Evolutionary conservation across 2,888 invertebrate species (phyloP).

Genomic region (Drosophila formosana): DNA sequence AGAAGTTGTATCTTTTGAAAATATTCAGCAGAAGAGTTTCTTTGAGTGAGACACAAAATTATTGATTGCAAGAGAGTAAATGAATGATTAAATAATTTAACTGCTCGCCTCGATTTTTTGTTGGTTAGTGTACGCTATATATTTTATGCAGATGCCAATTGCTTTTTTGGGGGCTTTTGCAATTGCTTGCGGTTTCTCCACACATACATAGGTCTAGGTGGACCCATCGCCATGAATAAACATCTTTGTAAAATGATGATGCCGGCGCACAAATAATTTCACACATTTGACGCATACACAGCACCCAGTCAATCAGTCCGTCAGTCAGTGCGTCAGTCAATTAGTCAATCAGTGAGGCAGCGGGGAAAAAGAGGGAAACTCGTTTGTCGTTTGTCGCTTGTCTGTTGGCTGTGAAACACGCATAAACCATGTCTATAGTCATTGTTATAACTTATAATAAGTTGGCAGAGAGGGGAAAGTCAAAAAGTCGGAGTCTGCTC

Average conservation of each 20-base stretch:
- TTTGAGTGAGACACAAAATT: too few species aligned
- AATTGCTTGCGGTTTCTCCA: conserved; percentile 42
- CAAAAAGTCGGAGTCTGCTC: background rate
- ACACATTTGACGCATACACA: conserved; percentile 74
- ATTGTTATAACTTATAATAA: conserved; percentile 50
- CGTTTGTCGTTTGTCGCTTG: conserved; percentile 56
- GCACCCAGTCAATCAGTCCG: conserved; percentile 14
- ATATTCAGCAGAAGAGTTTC: too few species aligned
- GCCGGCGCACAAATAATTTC: conserved; percentile 73
- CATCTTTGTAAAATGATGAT: conserved; percentile 80
- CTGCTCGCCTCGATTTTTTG: too few species aligned
- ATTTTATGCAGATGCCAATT: conserved; percentile 52
- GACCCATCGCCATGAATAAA: conserved; percentile 66
- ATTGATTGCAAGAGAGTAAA: too few species aligned
- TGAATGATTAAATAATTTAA: too few species aligned
- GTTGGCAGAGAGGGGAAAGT: background rate
- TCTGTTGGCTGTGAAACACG: conserved; percentile 31
- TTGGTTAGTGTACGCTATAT: conserved; percentile 1
- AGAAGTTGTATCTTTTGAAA: too few species aligned
- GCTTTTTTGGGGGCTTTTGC: conserved; percentile 58
- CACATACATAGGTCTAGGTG: conserved; percentile 14
- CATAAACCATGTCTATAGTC: conserved; percentile 48
- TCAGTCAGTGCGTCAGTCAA: conserved; percentile 24
- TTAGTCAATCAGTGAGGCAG: conserved; percentile 27
- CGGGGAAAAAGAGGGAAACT: conserved; percentile 32